phyloP scores from a whole-genome alignment of 2,888 invertebrate species.

The Holacanthella duospinosa region DNA sequence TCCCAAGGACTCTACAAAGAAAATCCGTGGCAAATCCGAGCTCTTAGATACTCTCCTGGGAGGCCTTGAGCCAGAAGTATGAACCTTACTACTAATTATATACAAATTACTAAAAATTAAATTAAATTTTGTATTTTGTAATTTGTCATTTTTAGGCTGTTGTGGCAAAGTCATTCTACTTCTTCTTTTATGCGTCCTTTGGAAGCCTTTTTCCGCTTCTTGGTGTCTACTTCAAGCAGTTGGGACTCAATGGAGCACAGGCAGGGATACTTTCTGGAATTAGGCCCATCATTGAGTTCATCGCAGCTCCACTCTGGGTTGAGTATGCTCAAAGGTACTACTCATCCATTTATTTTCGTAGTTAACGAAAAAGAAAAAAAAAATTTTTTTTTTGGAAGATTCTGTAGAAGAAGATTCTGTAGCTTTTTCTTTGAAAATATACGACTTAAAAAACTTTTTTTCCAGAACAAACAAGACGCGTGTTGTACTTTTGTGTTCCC shows the following conservation, averaged over 20 bases:
- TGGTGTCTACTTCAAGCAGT: constrained; percentile 99
- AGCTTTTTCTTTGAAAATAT: too few species aligned
- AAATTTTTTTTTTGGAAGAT: too few species aligned
- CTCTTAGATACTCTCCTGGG: constrained; percentile 71
- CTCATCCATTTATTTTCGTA: constrained; percentile 2
- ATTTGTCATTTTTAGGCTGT: constrained; percentile 9
- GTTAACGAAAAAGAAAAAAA: not conserved
- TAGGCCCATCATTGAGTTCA: constrained; percentile 91
- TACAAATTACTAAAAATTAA: constrained; percentile 47
- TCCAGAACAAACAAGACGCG: constrained; percentile 47
- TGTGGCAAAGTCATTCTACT: constrained; percentile 60
- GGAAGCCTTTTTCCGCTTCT: constrained; percentile 95
- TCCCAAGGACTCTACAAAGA: constrained; percentile 79
- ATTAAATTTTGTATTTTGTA: constrained; percentile 1
- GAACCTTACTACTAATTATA: too few species aligned
- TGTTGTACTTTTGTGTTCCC: constrained; percentile 73
- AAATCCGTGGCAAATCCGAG: constrained; percentile 76
- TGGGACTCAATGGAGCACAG: constrained; percentile 97
- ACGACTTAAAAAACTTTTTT: constrained; percentile 1
- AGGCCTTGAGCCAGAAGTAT: constrained; percentile 72
- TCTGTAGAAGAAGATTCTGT: too few species aligned
- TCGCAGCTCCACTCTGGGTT: constrained; percentile 97
- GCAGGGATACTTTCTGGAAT: constrained; percentile 89
- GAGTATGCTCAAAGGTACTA: constrained; percentile 73
- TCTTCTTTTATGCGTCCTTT: constrained; percentile 98